Evolutionary conservation across 2,888 invertebrate genomes (phyloP).

Genomic region (Athalia cordata): DNA sequence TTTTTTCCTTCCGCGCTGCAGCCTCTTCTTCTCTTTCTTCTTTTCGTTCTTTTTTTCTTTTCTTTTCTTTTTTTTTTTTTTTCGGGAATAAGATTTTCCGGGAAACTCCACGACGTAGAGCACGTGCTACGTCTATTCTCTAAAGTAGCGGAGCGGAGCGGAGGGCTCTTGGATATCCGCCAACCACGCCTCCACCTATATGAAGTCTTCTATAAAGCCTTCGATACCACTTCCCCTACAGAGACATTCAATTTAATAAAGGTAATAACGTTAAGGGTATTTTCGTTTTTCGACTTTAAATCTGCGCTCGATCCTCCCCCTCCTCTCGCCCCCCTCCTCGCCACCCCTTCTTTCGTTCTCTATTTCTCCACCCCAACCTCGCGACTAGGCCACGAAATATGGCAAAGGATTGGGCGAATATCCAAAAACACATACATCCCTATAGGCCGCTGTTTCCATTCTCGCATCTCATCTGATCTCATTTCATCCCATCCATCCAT

Average conservation of each 20-base stretch:
- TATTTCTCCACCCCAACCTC: conserved; percentile 3
- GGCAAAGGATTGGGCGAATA: conserved; percentile 36
- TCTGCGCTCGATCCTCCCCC: conserved; percentile 49
- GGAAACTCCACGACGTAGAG: conserved; percentile 1
- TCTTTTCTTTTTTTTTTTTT: background rate
- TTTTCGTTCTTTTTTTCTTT: too few species aligned
- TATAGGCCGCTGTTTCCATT: background rate
- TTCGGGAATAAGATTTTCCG: conserved; percentile 24
- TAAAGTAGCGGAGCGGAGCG: conserved; percentile 43
- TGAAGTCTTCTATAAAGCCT: conserved; percentile 44
- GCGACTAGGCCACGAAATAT: conserved; percentile 21
- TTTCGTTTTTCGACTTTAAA: conserved; percentile 64
- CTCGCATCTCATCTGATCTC: background rate
- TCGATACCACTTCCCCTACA: conserved; percentile 45
- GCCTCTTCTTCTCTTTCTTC: too few species aligned
- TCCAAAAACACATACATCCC: conserved; percentile 16
- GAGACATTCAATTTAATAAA: conserved; percentile 71
- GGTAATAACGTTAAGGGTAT: conserved; percentile 71
- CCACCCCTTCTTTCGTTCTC: too few species aligned
- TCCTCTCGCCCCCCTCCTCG: background rate
- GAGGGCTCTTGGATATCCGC: conserved; percentile 58
- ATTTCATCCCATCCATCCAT: conserved; percentile 40
- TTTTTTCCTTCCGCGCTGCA: too few species aligned
- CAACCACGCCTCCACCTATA: conserved; percentile 64
- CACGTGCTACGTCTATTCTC: conserved; percentile 35